Evolutionary conservation across 2,797 vertebrate species (phyloP), one percentile per base, ranked within the genome.

Genomic region (Coreius guichenoti): DNA sequence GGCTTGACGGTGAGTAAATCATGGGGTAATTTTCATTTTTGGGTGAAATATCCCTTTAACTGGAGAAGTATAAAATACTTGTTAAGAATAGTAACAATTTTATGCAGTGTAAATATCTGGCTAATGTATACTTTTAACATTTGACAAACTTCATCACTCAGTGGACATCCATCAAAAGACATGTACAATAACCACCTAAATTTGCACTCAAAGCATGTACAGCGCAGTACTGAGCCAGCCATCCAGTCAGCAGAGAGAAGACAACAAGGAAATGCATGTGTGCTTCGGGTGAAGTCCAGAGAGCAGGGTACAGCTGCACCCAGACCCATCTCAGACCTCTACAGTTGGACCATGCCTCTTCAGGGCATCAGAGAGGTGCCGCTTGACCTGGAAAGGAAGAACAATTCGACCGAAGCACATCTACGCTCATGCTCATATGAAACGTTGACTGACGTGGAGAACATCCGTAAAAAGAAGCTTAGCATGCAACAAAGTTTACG

Each of bases 361-460:
- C 33, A 85, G 85, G 88, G 88, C 81, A 82, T 80, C 45, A 85
- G 73, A 49, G 88, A 86, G 67, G 83, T 56, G 49, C 23, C 29
- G 4, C 36, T 39, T 9, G 61, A 73, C 26, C 23, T 69, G 26
- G 67, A 70, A 69, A 90, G 86, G 68, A 82, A 81, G 88, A 92
- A 68, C 89, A 88, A 89, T 89, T 85, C 78, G 67, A 85, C 88
- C 29, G 88, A 91, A 84, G 86, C 87, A 56, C 89, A 86, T 87
- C 94, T 91, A 31, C 91, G 89, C 84, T 90, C 93, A 91, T 96
- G 95, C 90, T 93, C 94, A 58, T 95, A 96, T 87, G 95, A 96
- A 83, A 86, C 94, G 39, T 95, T 95, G 94, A 91, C 95, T 47
- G 87, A 89, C 88, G 91, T 94, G 80, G 86, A 86, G 81, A 95